Evolutionary conservation across 2,797 vertebrate species (phyloP).

Genomic region (Gallinago stenura): DNA sequence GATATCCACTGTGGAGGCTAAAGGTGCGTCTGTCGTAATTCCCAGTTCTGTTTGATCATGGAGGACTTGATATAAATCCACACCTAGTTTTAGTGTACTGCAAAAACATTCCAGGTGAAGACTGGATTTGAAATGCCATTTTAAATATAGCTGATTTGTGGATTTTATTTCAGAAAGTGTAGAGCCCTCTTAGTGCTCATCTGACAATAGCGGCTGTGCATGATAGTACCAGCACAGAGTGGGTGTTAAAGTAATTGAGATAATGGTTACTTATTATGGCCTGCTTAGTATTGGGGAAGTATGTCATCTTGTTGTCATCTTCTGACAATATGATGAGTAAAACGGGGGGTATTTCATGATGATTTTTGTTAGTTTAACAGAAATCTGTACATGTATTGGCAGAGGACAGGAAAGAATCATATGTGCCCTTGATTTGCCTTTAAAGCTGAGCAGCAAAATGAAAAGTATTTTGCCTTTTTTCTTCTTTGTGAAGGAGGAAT

Average conservation of each 20-base stretch:
- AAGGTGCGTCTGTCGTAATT: constrained; percentile 83
- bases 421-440: background rate
- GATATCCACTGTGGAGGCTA: constrained; percentile 96
- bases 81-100: background rate
- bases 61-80: background rate
- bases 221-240: background rate
- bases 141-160: background rate
- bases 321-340: background rate
- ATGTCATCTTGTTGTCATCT: constrained; percentile 40
- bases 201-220: background rate
- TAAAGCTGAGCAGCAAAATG: background rate
- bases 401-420: background rate
- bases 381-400: background rate
- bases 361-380: background rate
- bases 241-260: constrained; percentile 22
- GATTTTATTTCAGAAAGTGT: background rate
- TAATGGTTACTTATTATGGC: constrained; percentile 37
- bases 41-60: background rate
- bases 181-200: background rate
- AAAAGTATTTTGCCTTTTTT: background rate
- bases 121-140: background rate
- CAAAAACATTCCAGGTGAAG: background rate
- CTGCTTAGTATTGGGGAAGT: constrained; percentile 22
- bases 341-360: background rate
- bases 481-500: background rate